These are phyloP conservation scores for Noctua comes DNA, from an alignment of 2,888 invertebrate species.

Conservation along the genomic window DNA sequence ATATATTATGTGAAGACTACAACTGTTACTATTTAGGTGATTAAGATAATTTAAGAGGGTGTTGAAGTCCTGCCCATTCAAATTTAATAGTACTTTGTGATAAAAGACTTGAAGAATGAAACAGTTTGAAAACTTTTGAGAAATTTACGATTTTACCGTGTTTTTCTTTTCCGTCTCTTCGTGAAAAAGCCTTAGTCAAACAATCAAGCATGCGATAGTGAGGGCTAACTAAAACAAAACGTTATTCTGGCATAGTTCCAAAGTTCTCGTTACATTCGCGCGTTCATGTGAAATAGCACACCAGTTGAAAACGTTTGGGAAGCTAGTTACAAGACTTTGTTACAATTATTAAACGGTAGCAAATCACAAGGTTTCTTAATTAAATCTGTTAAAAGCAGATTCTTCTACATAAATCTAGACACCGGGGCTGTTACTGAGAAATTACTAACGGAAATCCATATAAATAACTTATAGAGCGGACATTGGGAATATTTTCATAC, in stretches of 20 bases:
- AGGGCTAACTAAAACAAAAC: conserved; percentile 34
- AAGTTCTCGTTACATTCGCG: conserved; percentile 24
- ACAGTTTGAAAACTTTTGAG: neutral
- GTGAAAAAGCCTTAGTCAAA: neutral
- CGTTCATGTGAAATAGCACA: conserved; percentile 34
- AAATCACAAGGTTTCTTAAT: conserved; percentile 10
- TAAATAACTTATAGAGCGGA: too few relatives aligned
- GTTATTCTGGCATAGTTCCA: conserved; percentile 44
- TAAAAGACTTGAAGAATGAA: conserved; percentile 12
- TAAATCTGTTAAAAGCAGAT: conserved; percentile 1
- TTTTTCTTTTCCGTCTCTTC: neutral
- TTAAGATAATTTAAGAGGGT: conserved; percentile 15
- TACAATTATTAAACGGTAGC: conserved; percentile 5
- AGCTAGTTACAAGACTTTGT: neutral
- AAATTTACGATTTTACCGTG: neutral
- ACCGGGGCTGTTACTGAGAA: neutral
- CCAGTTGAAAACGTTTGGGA: conserved; percentile 17
- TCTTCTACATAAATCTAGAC: neutral
- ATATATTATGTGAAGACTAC: conserved; percentile 30
- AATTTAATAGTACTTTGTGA: conserved; percentile 16
- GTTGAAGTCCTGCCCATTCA: neutral
- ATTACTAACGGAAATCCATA: neutral
- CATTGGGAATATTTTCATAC: too few relatives aligned
- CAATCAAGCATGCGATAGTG: conserved; percentile 10
- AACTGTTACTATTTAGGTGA: conserved; percentile 7